These are phyloP conservation scores for Apantesis nais DNA, from an alignment of 2,888 invertebrate genomes.

Conservation along the genomic window DNA sequence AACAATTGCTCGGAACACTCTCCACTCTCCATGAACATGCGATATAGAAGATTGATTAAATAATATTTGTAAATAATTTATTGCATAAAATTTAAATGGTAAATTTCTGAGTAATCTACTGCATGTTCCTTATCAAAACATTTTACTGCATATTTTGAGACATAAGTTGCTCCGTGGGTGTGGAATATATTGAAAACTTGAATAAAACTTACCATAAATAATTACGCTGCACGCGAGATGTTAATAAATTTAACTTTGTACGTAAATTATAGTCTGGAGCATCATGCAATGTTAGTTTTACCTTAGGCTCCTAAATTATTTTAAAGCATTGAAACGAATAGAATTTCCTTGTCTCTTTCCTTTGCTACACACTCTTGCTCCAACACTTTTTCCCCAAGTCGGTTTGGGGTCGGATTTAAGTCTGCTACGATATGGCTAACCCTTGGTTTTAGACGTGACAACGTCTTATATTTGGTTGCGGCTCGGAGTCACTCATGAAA, in stretches of 20 bases:
- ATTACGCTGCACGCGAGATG: not conserved
- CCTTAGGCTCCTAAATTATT: not conserved
- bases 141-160: not conserved
- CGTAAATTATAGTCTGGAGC: not conserved
- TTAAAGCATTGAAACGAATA: not conserved
- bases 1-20: no score
- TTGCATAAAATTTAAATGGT: no score
- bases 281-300: not conserved
- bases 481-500: no score
- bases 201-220: constrained; percentile 4
- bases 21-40: no score
- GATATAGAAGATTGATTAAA: no score
- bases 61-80: no score
- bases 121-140: not conserved
- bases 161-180: not conserved
- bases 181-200: constrained; percentile 23
- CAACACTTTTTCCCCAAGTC: no score
- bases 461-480: no score
- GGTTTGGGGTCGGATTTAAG: no score
- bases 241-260: not conserved
- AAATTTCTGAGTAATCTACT: not conserved
- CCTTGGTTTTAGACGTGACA: no score
- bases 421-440: no score
- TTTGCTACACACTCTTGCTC: no score
- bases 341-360: not conserved